These are phyloP conservation scores for Pogonophryne albipinna DNA, from an alignment of 2,797 vertebrate species.

Conservation along the genomic window DNA sequence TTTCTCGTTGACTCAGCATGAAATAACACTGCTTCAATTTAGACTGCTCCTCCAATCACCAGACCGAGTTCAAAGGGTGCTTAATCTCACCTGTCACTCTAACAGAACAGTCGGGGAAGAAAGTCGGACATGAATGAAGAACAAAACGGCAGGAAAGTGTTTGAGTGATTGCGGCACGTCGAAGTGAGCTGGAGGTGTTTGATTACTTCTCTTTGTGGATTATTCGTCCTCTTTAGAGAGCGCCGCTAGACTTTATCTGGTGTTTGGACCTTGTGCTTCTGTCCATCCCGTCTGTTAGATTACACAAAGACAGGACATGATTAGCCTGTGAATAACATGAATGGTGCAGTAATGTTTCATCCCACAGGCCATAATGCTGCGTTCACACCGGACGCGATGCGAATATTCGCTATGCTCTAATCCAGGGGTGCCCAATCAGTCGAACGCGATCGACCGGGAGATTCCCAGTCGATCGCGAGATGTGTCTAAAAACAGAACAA, in stretches of 20 bases:
- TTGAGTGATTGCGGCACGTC: slow-evolving; percentile 35
- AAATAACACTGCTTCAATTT: slow-evolving; percentile 85
- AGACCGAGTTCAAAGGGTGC: slow-evolving; percentile 82
- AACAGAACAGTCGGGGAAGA: slow-evolving; percentile 58
- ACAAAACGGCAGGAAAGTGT: slow-evolving; percentile 65
- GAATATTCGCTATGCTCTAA: too few relatives aligned
- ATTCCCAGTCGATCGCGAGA: too few relatives aligned
- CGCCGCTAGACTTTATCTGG: background rate
- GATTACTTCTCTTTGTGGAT: slow-evolving; percentile 48
- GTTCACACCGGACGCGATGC: too few relatives aligned
- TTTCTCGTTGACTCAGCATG: slow-evolving; percentile 82
- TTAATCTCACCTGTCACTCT: slow-evolving; percentile 84
- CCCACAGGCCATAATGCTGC: too few relatives aligned
- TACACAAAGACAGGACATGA: slow-evolving; percentile 20
- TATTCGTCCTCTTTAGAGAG: slow-evolving; percentile 14
- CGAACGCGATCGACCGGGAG: too few relatives aligned
- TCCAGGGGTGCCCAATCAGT: too few relatives aligned
- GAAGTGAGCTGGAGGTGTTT: slow-evolving; percentile 40
- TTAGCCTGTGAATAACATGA: background rate
- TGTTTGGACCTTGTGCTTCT: background rate
- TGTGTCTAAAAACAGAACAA: too few relatives aligned
- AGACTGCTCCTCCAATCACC: slow-evolving; percentile 76
- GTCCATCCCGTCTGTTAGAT: slow-evolving; percentile 13
- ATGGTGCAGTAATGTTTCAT: too few relatives aligned
- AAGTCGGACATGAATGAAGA: slow-evolving; percentile 55